Percentiles rank a stretch among this genome's conserved stretches.
Conservation (phyloP, 2,797 vertebrate species). For the Podargus strigoides region DNA sequence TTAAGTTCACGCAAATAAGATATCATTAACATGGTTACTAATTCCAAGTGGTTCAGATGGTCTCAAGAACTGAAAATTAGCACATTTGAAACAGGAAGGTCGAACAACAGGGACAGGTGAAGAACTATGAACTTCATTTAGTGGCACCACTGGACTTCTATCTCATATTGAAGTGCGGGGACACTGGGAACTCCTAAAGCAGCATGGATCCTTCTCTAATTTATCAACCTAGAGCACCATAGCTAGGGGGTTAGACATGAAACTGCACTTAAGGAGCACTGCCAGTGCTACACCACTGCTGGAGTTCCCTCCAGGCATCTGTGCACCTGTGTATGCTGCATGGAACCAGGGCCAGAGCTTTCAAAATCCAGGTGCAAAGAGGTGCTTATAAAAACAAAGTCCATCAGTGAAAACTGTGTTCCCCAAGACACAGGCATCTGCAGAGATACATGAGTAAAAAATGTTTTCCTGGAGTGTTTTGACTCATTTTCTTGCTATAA, state of each 20-base stretch:
- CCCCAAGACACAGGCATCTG: background rate
- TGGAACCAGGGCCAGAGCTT: fast-evolving
- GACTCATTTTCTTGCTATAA: background rate
- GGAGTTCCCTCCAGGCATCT: background rate
- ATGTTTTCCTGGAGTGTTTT: background rate
- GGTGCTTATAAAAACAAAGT: fast-evolving
- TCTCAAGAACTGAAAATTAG: background rate
- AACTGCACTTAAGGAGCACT: background rate
- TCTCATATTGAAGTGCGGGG: too few species aligned
- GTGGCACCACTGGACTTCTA: fast-evolving
- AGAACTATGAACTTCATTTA: background rate
- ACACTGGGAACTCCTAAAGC: background rate
- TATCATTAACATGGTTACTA: background rate
- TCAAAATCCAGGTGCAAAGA: background rate
- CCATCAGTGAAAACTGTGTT: background rate
- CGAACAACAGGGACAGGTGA: background rate
- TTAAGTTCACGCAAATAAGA: background rate
- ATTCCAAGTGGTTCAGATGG: background rate
- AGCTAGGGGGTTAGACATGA: background rate
- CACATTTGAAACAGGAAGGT: background rate
- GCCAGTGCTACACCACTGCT: background rate
- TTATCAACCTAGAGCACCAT: background rate
- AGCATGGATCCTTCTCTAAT: background rate
- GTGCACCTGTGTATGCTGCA: fast-evolving
- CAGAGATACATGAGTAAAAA: background rate